Conservation (phyloP, 2,113 vertebrate genomes). For the Gracilinanus agilis region DNA sequence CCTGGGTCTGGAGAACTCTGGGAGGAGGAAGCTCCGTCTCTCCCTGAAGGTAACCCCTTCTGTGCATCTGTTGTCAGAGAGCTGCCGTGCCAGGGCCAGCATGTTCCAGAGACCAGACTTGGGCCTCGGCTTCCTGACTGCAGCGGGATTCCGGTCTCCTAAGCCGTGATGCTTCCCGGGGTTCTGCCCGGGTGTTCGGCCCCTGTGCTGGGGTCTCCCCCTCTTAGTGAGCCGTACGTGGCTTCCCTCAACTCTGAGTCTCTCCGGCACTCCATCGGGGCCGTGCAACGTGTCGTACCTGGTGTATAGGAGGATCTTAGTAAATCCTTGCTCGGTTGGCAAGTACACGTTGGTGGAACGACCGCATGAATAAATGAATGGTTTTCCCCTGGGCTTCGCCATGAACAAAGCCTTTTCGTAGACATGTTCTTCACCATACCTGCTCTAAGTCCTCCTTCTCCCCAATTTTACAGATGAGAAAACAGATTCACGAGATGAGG, state of each 20-base stretch:
- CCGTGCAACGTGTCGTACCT: too few species aligned
- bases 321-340: neutral
- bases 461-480: neutral
- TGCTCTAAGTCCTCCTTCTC: neutral
- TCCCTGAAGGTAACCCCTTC: neutral
- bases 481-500: neutral
- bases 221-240: neutral
- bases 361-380: too few species aligned
- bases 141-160: neutral
- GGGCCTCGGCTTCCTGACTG: neutral
- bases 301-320: neutral
- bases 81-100: too few species aligned
- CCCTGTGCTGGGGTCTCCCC: neutral
- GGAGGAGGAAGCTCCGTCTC: neutral
- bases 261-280: too few species aligned
- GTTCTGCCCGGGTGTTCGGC: neutral
- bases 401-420: too few species aligned
- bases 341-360: too few species aligned
- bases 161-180: neutral
- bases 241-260: too few species aligned
- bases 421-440: neutral
- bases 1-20: neutral
- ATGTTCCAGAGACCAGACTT: neutral
- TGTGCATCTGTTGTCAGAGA: neutral
- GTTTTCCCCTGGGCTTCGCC: too few species aligned